Conservation (phyloP, 1,140 invertebrate species). For the Campoletis sonorensis region DNA sequence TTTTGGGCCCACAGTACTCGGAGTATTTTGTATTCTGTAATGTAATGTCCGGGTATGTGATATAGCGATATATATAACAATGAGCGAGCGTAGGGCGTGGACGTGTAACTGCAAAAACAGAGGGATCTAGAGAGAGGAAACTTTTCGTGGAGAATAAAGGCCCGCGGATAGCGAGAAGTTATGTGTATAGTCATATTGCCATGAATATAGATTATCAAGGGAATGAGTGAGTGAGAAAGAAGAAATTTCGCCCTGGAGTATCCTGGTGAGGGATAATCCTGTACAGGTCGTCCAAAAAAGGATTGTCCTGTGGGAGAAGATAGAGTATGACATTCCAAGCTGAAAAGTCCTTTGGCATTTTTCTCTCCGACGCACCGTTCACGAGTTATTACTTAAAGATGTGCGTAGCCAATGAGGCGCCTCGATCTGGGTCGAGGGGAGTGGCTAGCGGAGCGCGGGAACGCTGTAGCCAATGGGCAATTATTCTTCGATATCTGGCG, state of each 20-base stretch:
- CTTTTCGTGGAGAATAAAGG: slow-evolving; percentile 4
- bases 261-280: too few relatives aligned
- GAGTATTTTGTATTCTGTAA: slow-evolving; percentile 27
- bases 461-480: too few relatives aligned
- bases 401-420: too few relatives aligned
- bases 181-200: not conserved
- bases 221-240: not conserved
- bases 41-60: not conserved
- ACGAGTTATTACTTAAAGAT: too few relatives aligned
- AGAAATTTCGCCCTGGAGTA: not conserved
- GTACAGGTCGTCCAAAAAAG: too few relatives aligned
- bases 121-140: not conserved
- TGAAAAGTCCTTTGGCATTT: too few relatives aligned
- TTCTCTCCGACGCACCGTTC: too few relatives aligned
- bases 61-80: not conserved
- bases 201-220: slow-evolving; percentile 3
- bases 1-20: not conserved
- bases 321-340: too few relatives aligned
- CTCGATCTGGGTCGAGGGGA: too few relatives aligned
- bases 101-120: slow-evolving; percentile 31
- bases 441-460: too few relatives aligned
- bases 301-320: too few relatives aligned
- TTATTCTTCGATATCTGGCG: too few relatives aligned
- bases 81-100: not conserved
- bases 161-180: not conserved